phyloP scores from a whole-genome alignment of 2,888 invertebrate genomes.

The Chrysolina americana region DNA sequence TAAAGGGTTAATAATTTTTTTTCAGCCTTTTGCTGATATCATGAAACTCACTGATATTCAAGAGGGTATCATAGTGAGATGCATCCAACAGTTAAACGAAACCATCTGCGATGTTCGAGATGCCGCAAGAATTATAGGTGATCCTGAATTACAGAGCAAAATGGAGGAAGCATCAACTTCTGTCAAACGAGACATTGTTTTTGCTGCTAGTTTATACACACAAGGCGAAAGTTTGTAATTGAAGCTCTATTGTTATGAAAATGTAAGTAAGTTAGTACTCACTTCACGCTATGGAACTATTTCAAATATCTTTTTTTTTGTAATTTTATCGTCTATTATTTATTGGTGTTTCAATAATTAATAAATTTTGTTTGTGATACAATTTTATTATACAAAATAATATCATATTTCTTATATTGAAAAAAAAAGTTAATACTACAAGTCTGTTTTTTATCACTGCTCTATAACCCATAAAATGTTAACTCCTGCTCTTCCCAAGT shows the following conservation, averaged over 20 bases:
- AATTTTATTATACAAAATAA: conserved; percentile 8
- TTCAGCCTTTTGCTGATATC: conserved; percentile 91
- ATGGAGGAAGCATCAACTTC: conserved; percentile 95
- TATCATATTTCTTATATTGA: conserved; percentile 1
- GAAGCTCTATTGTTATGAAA: too few species aligned
- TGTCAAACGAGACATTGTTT: conserved; percentile 98
- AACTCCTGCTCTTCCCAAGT: conserved; percentile 84
- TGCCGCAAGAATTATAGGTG: conserved; percentile 94
- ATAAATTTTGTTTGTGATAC: not conserved
- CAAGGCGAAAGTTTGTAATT: conserved; percentile 62
- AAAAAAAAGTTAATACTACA: not conserved
- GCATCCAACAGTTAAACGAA: conserved; percentile 97
- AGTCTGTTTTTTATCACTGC: conserved; percentile 42
- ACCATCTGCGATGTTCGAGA: conserved; percentile 89
- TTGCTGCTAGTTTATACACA: conserved; percentile 96
- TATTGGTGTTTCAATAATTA: too few species aligned
- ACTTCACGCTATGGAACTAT: too few species aligned
- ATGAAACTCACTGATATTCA: conserved; percentile 94
- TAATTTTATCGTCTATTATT: too few species aligned
- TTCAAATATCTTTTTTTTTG: too few species aligned
- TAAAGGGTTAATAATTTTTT: conserved; percentile 25
- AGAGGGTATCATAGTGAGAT: conserved; percentile 97
- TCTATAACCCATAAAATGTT: conserved; percentile 87
- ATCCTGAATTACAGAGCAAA: conserved; percentile 91
- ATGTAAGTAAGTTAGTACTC: too few species aligned